A percentile compares a stretch with the other conserved stretches of the same genome.
Conservation (phyloP, 1,140 invertebrate genomes). For the Lysiphlebus fabarum region DNA sequence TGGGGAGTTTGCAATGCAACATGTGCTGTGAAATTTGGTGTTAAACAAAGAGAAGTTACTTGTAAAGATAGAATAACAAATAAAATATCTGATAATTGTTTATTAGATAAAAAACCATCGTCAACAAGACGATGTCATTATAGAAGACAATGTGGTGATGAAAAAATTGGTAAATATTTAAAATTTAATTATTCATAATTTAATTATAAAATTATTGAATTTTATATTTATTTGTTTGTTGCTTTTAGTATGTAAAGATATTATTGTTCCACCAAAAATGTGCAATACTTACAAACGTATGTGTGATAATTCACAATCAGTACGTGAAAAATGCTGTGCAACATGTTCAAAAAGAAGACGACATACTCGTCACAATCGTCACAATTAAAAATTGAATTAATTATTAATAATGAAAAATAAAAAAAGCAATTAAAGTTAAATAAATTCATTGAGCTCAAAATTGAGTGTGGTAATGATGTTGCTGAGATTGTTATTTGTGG, state of each 20-base stretch:
- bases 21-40: constrained; percentile 35
- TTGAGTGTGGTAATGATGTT: no score
- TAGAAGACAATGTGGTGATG: constrained; percentile 37
- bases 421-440: no score
- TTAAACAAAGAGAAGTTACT: constrained; percentile 37
- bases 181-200: constrained; percentile 12
- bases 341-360: constrained; percentile 40
- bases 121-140: constrained; percentile 40
- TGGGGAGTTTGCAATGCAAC: constrained; percentile 44
- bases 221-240: constrained; percentile 19
- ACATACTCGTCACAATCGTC: constrained; percentile 40
- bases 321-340: constrained; percentile 43
- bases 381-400: constrained; percentile 21
- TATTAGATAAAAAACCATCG: constrained; percentile 36
- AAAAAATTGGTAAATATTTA: constrained; percentile 39
- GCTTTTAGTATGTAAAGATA: constrained; percentile 40
- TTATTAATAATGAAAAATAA: no score
- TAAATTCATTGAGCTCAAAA: no score
- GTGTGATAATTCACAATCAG: constrained; percentile 39
- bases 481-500: no score
- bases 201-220: no score
- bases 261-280: constrained; percentile 32
- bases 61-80: constrained; percentile 41
- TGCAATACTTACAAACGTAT: constrained; percentile 39
- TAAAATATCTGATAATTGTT: constrained; percentile 37